Base-by-base conservation (phyloP, 2,113 vertebrate genomes). In the Diphyllodes magnificus region DNA sequence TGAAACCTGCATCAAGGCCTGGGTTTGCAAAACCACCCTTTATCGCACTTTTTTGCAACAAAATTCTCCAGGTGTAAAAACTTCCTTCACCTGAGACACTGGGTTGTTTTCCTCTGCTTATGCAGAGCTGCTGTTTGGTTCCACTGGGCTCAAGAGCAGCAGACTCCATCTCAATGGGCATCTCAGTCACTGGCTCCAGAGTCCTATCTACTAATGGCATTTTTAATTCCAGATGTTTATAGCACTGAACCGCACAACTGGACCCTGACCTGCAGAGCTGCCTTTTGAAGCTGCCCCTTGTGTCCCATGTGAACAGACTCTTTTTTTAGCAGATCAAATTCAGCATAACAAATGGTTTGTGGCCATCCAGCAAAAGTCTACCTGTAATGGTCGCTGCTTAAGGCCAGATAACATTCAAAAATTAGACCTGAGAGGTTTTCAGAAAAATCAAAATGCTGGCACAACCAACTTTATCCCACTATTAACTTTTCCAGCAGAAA, bases 161-260 rank as follows among this genome's bases (percentile, higher is more conserved):
- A 66, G 42, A 5, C 5, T 45, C 35, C 53, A 51, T 23, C 73
- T 5, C 50, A 14, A 3, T 0, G 1, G 21, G 21, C 40, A 72
- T 24, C 45, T 66, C 65, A 77, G 33, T 2, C 70, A 19, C 9
- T 1, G 27, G 24, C 33, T 61, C 15, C 19, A 25, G 14, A 68
- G 30, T 17, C 50, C 49, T 10, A 0, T 1, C 51, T 28, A 3
- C 8, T 19, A 24, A 23, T 3, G 7, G 2, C 16, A 63, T 20
- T 49, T 51, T 25, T 17, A 37, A 47, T 57, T 70, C 42, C 71
- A 63, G 22, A 4, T 6, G 13, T 60, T 85, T 42, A 35, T 5
- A 70, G 33, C n/a, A 23, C 73, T 31, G 49, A 51, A 23, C 20
- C 24, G n/a, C 21, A 15, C 35, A 19, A 17, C n/a, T 33, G 50